Evolutionary conservation across 2,797 vertebrate species (phyloP), one percentile per base, ranked within the genome.

Genomic region (Rhinella marina): DNA sequence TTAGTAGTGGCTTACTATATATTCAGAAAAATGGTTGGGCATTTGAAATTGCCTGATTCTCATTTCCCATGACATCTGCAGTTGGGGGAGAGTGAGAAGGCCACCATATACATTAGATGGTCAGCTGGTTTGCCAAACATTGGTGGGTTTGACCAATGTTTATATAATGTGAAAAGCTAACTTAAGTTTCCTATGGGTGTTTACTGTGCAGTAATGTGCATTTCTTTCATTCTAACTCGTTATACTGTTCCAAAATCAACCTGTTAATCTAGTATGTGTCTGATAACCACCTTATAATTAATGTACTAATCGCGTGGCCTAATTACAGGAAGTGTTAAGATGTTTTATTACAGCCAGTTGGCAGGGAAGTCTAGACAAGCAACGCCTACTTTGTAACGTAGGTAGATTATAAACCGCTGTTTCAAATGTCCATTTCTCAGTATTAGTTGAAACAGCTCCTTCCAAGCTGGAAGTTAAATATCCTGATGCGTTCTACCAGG

Each of bases 221-320:
- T 59, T 17, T 81, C 6, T 41, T 80, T 27, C 21, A 1, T n/a
- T 62, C 16, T 29, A 8, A 59, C n/a, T 41, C 1, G 11, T 48
- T 62, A 48, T 50, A n/a, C 64, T 23, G 29, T 81, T 21, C 29
- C 1, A n/a, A 48, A n/a, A 41, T 81, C 29, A 2, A 14, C 29
- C 79, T 48, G 57, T 48, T 19, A 59, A 32, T 61, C 32, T 64
- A 41, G 32, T 2, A n/a, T 23, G 19, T 62, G 17, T 61, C 17
- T 32, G 79, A 62, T 81, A 48, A 81, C 27, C 78, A 21, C 78
- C 27, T 80, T 80, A 21, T 80, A 32, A 80, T 41, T 77, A 25
- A 77, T 77, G 75, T 14, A 77, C 48, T 12, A 54, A 77, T 23
- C 25, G 72, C n/a, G 29, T 21, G 54, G 56, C 25, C 78, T 79